A percentile compares a stretch with the other conserved stretches of the same genome.
These are phyloP conservation scores for Montifringilla adamsi DNA, from an alignment of 2,113 vertebrate genomes.

Conservation along the genomic window DNA sequence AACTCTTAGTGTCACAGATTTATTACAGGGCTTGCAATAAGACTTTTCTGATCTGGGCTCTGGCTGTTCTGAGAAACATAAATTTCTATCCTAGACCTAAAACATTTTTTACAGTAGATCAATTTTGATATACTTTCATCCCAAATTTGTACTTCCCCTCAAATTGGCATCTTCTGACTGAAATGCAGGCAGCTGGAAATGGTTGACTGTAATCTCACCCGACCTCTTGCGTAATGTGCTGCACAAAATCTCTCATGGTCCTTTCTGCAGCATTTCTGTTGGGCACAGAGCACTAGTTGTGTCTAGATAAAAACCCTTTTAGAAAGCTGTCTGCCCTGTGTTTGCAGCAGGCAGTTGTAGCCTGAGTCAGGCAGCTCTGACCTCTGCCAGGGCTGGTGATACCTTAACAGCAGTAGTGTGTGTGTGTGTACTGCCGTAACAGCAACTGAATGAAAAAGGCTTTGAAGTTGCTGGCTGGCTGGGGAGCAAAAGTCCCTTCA, in stretches of 20 bases:
- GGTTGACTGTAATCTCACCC: neutral
- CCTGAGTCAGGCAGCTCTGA: neutral
- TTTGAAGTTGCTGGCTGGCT: slow-evolving; percentile 37
- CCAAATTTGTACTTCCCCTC: neutral
- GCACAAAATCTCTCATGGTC: neutral
- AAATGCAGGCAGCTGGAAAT: neutral
- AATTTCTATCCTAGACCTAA: neutral
- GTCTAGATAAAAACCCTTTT: neutral
- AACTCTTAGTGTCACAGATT: neutral
- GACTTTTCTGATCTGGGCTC: neutral
- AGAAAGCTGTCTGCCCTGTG: neutral
- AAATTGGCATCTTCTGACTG: neutral
- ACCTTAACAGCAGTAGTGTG: neutral
- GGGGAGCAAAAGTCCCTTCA: neutral
- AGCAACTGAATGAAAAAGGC: neutral
- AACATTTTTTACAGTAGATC: neutral
- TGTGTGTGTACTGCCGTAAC: neutral
- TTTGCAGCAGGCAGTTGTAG: neutral
- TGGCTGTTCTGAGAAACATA: neutral
- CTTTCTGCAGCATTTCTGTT: neutral
- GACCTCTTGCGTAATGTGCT: neutral
- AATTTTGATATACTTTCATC: neutral
- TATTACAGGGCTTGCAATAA: neutral
- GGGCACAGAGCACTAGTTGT: neutral
- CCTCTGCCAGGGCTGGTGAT: neutral